Evolutionary conservation across 2,113 vertebrate species (phyloP).

Genomic region (Gobius niger): DNA sequence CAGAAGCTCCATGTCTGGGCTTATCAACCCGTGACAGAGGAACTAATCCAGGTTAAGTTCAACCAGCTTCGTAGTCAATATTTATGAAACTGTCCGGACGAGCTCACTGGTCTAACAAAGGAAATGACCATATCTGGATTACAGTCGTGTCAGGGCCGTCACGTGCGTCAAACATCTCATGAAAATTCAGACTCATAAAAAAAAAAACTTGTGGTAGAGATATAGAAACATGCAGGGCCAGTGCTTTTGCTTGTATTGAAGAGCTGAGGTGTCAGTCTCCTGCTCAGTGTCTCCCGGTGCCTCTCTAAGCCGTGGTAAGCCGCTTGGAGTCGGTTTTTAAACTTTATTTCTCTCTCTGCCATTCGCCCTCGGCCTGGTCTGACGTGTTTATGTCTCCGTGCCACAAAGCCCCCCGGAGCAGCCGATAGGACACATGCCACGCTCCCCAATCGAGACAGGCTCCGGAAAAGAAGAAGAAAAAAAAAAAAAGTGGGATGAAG

Average conservation of each 20-base stretch:
- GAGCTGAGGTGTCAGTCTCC: conserved; percentile 32
- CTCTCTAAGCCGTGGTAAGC: conserved; percentile 61
- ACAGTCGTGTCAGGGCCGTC: no score
- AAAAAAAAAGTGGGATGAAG: conserved; percentile 32
- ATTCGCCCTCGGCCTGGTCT: conserved; percentile 53
- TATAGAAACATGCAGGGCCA: not conserved
- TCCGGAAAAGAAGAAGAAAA: conserved; percentile 20
- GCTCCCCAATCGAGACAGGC: conserved; percentile 53
- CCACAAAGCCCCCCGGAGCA: conserved; percentile 65
- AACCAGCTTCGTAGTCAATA: no score
- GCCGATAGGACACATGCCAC: conserved; percentile 66
- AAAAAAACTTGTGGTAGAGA: no score
- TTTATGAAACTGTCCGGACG: no score
- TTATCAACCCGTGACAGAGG: no score
- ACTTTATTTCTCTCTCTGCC: conserved; percentile 59
- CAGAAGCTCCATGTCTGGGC: no score
- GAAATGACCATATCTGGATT: no score
- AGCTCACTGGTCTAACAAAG: no score
- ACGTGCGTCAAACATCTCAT: no score
- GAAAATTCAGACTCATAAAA: no score
- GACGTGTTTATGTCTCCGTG: conserved; percentile 37
- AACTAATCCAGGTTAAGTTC: no score
- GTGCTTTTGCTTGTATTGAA: conserved; percentile 27
- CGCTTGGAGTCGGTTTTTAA: conserved; percentile 53
- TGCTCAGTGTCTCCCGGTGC: conserved; percentile 58